Conservation (phyloP, 2,888 invertebrate genomes). For the Rapana venosa region DNA sequence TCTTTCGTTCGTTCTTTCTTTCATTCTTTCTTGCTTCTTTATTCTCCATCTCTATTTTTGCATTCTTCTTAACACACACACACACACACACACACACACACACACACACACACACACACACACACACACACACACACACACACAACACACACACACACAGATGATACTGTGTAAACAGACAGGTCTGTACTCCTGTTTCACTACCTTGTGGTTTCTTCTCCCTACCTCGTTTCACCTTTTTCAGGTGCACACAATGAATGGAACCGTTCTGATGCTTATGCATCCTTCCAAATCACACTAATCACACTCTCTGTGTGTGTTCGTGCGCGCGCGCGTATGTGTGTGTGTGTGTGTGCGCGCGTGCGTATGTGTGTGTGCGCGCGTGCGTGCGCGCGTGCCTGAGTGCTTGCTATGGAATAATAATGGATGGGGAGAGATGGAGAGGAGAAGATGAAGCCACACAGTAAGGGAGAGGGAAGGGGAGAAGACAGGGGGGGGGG, state of each 20-base stretch:
- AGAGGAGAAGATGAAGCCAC: background rate
- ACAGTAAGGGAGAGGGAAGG: background rate
- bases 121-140: background rate
- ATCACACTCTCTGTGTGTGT: background rate
- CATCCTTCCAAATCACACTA: too few relatives aligned
- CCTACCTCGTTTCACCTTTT: too few relatives aligned
- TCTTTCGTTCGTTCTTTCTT: too few relatives aligned
- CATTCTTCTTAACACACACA: background rate
- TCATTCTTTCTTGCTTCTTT: too few relatives aligned
- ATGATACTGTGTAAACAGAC: too few relatives aligned
- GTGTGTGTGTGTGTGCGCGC: background rate
- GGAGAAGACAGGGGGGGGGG: background rate
- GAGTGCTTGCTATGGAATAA: background rate
- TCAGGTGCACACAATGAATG: too few relatives aligned
- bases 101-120: too few relatives aligned
- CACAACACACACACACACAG: background rate
- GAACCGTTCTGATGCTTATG: too few relatives aligned
- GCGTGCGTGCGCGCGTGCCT: conserved; percentile 5
- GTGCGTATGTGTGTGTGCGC: conserved; percentile 28
- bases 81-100: too few relatives aligned
- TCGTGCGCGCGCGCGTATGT: background rate
- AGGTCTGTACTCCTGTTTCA: too few relatives aligned
- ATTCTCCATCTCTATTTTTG: too few relatives aligned
- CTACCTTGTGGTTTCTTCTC: too few relatives aligned
- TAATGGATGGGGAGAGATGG: background rate